These are phyloP conservation scores for Drosophila tristis DNA, from an alignment of 1,140 invertebrate genomes.

Conservation along the genomic window DNA sequence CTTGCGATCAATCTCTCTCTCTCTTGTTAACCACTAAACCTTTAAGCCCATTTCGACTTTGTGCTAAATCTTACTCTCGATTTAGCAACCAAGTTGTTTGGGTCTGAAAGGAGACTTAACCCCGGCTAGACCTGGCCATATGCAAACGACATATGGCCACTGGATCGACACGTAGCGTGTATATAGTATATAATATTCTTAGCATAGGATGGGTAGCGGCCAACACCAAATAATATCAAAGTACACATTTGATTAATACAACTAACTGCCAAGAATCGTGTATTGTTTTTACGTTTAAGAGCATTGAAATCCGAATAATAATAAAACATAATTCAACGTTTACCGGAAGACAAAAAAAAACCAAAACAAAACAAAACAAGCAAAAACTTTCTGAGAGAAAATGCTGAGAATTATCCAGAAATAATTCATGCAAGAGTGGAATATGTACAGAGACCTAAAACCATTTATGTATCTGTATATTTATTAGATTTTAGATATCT, in stretches of 20 bases:
- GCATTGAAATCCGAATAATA: constrained; percentile 37
- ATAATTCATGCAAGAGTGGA: no score
- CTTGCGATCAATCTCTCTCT: not conserved
- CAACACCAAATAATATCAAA: constrained; percentile 56
- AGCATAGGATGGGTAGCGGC: constrained; percentile 49
- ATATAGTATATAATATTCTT: constrained; percentile 11
- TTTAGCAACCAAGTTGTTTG: constrained; percentile 45
- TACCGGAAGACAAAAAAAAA: constrained; percentile 12
- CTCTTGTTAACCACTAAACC: constrained; percentile 43
- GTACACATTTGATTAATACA: constrained; percentile 34
- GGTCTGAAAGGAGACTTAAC: not conserved
- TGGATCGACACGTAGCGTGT: constrained; percentile 24
- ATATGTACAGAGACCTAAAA: no score
- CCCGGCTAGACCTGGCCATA: constrained; percentile 36
- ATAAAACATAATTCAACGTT: constrained; percentile 50
- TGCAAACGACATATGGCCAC: constrained; percentile 38
- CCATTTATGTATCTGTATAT: no score
- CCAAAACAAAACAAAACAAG: not conserved
- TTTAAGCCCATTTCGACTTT: constrained; percentile 29
- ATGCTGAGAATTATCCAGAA: not conserved
- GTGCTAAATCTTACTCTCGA: constrained; percentile 29
- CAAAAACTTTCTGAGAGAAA: not conserved
- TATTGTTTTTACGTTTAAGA: constrained; percentile 47
- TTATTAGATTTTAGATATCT: no score
- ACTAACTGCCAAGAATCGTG: constrained; percentile 47